Evolutionary conservation across 2,797 vertebrate species (phyloP).

Genomic region (Pterois miles): DNA sequence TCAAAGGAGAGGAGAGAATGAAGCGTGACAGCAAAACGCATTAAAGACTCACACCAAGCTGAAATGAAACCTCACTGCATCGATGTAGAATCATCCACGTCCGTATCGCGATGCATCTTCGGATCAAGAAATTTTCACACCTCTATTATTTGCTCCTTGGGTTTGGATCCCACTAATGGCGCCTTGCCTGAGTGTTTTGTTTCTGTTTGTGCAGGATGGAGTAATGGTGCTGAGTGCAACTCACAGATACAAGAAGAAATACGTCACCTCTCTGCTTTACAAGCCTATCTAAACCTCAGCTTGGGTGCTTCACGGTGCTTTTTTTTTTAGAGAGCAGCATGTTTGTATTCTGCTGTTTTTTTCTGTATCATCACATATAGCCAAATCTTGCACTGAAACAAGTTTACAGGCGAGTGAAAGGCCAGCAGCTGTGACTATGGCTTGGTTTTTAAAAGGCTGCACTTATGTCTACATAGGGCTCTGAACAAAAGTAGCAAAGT

Average conservation of each 20-base stretch:
- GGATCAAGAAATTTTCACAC: background rate
- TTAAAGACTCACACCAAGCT: no score
- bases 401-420: conserved; percentile 59
- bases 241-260: conserved; percentile 98
- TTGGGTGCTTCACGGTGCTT: conserved; percentile 10
- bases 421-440: conserved; percentile 24
- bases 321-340: conserved; percentile 46
- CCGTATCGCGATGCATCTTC: background rate
- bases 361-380: conserved; percentile 48
- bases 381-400: conserved; percentile 70
- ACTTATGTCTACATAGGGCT: conserved; percentile 61
- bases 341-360: conserved; percentile 48
- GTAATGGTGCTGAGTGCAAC: conserved; percentile 98
- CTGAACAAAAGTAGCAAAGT: conserved; percentile 45
- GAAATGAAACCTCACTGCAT: no score
- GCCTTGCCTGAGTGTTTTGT: conserved; percentile 11
- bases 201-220: conserved; percentile 84
- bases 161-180: background rate
- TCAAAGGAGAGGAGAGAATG: no score
- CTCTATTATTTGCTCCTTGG: background rate
- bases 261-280: conserved; percentile 97
- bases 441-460: conserved; percentile 19
- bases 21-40: no score
- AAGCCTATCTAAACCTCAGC: conserved; percentile 90
- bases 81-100: no score